Base-by-base conservation (phyloP, 2,797 vertebrate species). In the Todus mexicanus region DNA sequence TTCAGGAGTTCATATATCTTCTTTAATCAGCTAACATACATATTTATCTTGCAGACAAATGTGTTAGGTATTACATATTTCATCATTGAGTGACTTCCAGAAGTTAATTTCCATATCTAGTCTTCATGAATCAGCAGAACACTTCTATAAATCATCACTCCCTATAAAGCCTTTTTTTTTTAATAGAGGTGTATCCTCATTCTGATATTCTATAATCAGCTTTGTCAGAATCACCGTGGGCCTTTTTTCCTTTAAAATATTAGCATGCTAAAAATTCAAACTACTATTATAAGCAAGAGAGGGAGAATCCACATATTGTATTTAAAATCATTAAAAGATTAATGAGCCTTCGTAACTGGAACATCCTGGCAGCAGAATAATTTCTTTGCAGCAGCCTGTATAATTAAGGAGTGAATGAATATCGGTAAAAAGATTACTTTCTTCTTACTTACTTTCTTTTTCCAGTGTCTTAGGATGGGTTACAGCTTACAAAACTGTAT, bases 91-190 rank as follows among this genome's bases (percentile, higher is more conserved):
- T 92, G 74, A 45, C 87, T 96, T 93, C 77, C 83, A 89, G 76
- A 93, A 93, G 94, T 92, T 72, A 89, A 95, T 96, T 95, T 95
- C 80, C 74, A 65, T 84, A 89, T 68, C 80, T 84, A 42, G 50
- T 88, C 72, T 87, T 92, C 86, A 92, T 95, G 90, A 94, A 95
- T 96, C 95, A 95, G 81, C 89, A 95, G 64, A 84, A 88, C n/a
- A 61, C 60, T 43, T 74, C 91, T 88, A 76, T 95, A 96, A 94
- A 94, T 96, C 91, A 91, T 92, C n/a, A 47, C 48, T 71, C 45
- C 27, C 19, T 74, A 26, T 37, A 77, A 90, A 89, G 42, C n/a
- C 23, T 60, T 87, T n/a, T 84, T 88, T 60, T 59, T 89, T 86
- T 43, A 82, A 54, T 54, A 70, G 53, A 87, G 65, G 77, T 69